These are phyloP conservation scores for Tribolium castaneum DNA, from an alignment of 1,140 invertebrate species.

Conservation along the genomic window DNA sequence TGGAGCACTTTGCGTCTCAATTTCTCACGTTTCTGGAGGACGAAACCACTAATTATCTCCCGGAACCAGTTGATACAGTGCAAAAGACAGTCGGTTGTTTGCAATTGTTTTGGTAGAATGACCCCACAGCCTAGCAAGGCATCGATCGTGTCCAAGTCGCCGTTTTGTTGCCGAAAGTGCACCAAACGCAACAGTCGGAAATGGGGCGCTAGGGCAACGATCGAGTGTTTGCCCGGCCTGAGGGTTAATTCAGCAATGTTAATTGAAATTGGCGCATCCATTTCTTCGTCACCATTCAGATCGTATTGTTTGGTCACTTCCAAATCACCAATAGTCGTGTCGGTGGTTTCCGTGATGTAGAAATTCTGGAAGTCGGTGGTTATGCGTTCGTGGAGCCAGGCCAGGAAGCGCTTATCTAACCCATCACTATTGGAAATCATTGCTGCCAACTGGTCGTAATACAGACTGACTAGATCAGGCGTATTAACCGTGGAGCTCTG, in stretches of 20 bases:
- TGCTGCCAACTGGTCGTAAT: conserved; percentile 78
- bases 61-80: conserved; percentile 89
- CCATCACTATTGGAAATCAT: conserved; percentile 66
- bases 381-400: conserved; percentile 70
- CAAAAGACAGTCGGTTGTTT: conserved; percentile 77
- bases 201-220: conserved; percentile 68
- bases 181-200: conserved; percentile 75
- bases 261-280: conserved; percentile 68
- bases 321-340: conserved; percentile 62
- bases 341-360: conserved; percentile 69
- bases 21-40: conserved; percentile 69
- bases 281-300: conserved; percentile 68
- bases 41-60: conserved; percentile 85
- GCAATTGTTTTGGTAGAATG: conserved; percentile 68
- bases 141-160: conserved; percentile 79
- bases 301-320: conserved; percentile 67
- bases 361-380: conserved; percentile 71
- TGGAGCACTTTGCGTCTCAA: conserved; percentile 69
- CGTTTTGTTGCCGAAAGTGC: conserved; percentile 68
- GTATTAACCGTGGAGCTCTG: conserved; percentile 57
- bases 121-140: conserved; percentile 84
- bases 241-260: conserved; percentile 69
- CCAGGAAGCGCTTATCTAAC: conserved; percentile 71
- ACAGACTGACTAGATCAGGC: conserved; percentile 72
- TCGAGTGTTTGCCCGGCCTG: conserved; percentile 63